Conservation (phyloP, 2,797 vertebrate genomes). For the Diplodus sargus region DNA sequence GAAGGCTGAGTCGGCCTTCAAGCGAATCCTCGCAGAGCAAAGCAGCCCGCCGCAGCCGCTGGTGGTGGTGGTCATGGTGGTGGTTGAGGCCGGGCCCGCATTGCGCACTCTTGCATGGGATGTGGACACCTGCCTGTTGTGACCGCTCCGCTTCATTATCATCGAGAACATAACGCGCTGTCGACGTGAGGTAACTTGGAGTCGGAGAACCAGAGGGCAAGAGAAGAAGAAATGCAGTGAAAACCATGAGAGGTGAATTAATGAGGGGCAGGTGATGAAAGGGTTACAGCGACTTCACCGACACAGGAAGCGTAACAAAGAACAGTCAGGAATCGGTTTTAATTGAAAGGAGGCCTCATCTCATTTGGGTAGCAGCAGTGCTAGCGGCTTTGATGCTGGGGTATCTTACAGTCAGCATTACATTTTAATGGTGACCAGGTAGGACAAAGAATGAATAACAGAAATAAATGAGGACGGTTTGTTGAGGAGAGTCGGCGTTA, state of each 20-base stretch:
- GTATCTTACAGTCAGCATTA: constrained; percentile 56
- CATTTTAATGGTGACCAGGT: constrained; percentile 67
- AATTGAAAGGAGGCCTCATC: constrained; percentile 73
- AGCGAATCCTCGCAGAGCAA: constrained; percentile 24
- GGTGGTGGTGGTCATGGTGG: no score
- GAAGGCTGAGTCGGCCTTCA: constrained; percentile 4
- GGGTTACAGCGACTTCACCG: constrained; percentile 46
- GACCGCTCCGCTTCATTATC: constrained; percentile 46
- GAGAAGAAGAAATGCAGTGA: constrained; percentile 17
- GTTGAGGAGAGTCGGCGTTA: constrained; percentile 45
- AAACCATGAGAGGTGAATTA: constrained; percentile 59
- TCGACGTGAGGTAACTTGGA: neutral
- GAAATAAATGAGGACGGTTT: constrained; percentile 63
- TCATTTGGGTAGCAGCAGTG: constrained; percentile 48
- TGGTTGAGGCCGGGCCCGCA: neutral
- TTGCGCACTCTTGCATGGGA: constrained; percentile 2
- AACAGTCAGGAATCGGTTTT: constrained; percentile 72
- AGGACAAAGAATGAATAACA: constrained; percentile 54
- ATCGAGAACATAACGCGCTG: neutral
- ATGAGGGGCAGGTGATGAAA: constrained; percentile 72
- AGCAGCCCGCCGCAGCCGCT: constrained; percentile 15
- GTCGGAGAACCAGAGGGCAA: neutral
- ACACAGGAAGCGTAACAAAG: constrained; percentile 40
- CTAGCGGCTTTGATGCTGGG: constrained; percentile 66
- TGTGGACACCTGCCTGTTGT: neutral